Conservation (phyloP, 92 coral and sea anemone genomes). For the Isaurus tuberculatus region DNA sequence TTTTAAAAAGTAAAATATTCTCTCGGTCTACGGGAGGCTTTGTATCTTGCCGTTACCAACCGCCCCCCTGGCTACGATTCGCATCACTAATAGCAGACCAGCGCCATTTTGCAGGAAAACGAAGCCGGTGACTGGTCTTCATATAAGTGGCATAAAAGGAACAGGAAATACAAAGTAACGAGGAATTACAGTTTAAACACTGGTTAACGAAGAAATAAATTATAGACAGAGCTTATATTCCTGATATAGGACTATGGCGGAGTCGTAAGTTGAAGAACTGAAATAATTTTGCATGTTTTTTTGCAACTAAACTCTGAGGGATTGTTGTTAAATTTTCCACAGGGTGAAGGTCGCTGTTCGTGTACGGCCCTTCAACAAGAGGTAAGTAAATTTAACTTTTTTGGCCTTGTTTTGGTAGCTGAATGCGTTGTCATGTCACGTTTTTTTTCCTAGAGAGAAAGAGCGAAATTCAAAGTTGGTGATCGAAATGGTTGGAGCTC, state of each 20-base stretch:
- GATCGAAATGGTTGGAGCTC: constrained; percentile 90
- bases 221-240: background rate
- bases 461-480: constrained; percentile 89
- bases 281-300: background rate
- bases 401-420: background rate
- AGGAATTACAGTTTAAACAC: constrained; percentile 22
- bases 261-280: constrained; percentile 80
- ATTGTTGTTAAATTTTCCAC: constrained; percentile 14
- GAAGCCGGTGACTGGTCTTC: constrained; percentile 9
- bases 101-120: constrained; percentile 41
- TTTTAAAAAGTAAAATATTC: no score
- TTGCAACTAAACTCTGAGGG: background rate
- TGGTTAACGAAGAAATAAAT: background rate
- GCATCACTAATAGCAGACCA: constrained; percentile 10
- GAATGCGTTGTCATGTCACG: background rate
- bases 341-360: constrained; percentile 99
- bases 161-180: constrained; percentile 32
- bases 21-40: no score
- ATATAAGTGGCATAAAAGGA: constrained; percentile 11
- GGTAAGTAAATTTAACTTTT: constrained; percentile 60
- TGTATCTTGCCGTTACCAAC: background rate
- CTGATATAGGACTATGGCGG: constrained; percentile 54
- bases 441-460: constrained; percentile 70
- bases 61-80: constrained; percentile 8
- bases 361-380: constrained; percentile 96